phyloP scores from a whole-genome alignment of 2,888 invertebrate genomes.

The Latheticus oryzae region DNA sequence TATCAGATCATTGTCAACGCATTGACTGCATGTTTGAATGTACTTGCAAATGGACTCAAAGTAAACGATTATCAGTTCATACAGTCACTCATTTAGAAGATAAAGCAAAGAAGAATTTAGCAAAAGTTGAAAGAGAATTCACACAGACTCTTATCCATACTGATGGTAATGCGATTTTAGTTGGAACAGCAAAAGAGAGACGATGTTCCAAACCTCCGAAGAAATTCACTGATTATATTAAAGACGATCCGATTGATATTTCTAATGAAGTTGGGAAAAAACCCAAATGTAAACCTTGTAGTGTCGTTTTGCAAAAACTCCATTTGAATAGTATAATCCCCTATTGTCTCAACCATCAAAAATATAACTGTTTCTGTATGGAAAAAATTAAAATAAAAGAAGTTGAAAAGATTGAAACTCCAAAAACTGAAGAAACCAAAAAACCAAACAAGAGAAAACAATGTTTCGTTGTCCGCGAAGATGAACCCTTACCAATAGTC shows the following conservation, averaged over 20 bases:
- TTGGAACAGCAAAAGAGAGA: constrained; percentile 69
- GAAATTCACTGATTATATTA: constrained; percentile 71
- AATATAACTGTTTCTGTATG: constrained; percentile 8
- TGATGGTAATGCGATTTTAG: constrained; percentile 73
- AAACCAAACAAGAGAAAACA: constrained; percentile 47
- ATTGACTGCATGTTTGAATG: constrained; percentile 73
- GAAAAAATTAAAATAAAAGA: neutral
- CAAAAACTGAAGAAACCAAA: neutral
- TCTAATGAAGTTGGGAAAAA: constrained; percentile 21
- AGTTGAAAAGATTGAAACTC: neutral
- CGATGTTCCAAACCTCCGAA: constrained; percentile 72
- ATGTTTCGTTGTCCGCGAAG: constrained; percentile 19
- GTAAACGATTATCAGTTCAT: constrained; percentile 56
- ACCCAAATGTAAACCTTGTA: constrained; percentile 38
- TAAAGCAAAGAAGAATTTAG: constrained; percentile 69
- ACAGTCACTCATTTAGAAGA: constrained; percentile 65
- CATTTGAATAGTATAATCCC: constrained; percentile 66
- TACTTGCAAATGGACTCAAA: constrained; percentile 10
- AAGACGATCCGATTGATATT: constrained; percentile 50
- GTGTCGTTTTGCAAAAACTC: constrained; percentile 42
- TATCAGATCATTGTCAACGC: constrained; percentile 72
- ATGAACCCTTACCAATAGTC: neutral
- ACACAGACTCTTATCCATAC: constrained; percentile 77
- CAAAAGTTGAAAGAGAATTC: constrained; percentile 77
- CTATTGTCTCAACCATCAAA: constrained; percentile 75